Base-by-base conservation (phyloP, 2,797 vertebrate genomes). In the Podargus strigoides region DNA sequence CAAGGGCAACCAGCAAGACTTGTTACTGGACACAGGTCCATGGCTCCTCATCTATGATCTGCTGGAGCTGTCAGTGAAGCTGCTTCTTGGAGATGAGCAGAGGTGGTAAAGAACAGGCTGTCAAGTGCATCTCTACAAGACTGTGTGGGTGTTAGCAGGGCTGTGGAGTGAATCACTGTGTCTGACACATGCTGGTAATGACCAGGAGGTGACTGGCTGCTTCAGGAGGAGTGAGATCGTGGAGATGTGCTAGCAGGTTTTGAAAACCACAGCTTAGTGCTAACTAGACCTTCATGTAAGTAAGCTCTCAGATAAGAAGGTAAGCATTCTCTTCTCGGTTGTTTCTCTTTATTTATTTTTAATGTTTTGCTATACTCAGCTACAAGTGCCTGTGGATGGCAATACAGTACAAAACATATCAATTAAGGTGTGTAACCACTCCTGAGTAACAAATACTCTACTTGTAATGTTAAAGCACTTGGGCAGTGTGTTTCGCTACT, bases 1-100 rank as follows among this genome's bases (percentile, higher is more conserved):
- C 41, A 42, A 53, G 23, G 37, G 34, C 44, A 68, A 13, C 17
- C 24, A 58, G 62, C 10, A 60, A 52, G 55, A 74, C 47, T 66
- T 77, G 24, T 69, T 67, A 21, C 7, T 32, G 70, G 39, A 28
- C 11, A 4, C 0, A 0, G 26, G 36, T 46, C 36, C 5, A 2
- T 28, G 21, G 56, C 28, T 66, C 34, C 58, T 49, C 3, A 1
- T 13, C 24, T 39, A 0, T 9, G 24, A 52, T 18, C 21, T 46
- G 18, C 77, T 70, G 62, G 27, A 79, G 32, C 42, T 39, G 42
- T 19, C 0, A 0, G 68, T 36, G 75, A 58, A 75, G 77, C 42
- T 70, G 63, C 34, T 58, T 22, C 47, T 44, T 44, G 49, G 18
- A 28, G 70, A 34, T 0, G 1, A 49, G 58, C 8, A 11, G 37